A percentile compares a stretch with the other conserved stretches of the same genome.
phyloP scores from a whole-genome alignment of 2,888 invertebrate genomes.

The Brachyptera putata region DNA sequence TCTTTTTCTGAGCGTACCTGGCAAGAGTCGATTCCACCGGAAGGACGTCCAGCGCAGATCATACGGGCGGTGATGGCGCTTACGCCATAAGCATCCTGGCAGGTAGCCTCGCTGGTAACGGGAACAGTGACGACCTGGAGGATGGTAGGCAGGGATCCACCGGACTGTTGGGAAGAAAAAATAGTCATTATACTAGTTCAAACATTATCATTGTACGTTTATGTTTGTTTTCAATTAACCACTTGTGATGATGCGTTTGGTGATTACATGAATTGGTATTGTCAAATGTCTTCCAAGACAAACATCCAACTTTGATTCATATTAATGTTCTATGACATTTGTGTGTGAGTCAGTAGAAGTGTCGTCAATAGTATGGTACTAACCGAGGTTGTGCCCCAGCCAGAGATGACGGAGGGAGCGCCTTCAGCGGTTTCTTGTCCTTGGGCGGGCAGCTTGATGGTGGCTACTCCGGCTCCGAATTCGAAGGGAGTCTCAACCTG shows the following conservation, averaged over 20 bases:
- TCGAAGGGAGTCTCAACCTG: too few species aligned
- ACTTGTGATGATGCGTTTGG: too few species aligned
- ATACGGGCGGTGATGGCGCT: conserved; percentile 27
- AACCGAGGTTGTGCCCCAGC: neutral
- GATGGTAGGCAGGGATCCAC: too few species aligned
- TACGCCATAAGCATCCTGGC: neutral
- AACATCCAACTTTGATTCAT: too few species aligned
- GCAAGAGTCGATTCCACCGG: conserved; percentile 31
- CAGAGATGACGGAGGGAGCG: neutral
- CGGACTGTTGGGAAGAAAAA: too few species aligned
- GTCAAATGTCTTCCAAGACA: too few species aligned
- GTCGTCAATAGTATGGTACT: neutral
- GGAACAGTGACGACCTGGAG: neutral
- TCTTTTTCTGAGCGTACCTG: neutral
- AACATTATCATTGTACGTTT: too few species aligned
- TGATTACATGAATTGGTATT: too few species aligned
- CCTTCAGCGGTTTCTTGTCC: neutral
- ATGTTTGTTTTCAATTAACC: too few species aligned
- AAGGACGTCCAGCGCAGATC: conserved; percentile 35
- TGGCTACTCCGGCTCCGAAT: neutral
- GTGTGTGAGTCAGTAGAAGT: too few species aligned
- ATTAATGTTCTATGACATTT: too few species aligned
- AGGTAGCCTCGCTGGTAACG: neutral
- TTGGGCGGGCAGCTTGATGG: neutral
- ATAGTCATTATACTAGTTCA: too few species aligned